phyloP scores from a whole-genome alignment of 2,888 invertebrate species.

The Azorinus chamasolen region DNA sequence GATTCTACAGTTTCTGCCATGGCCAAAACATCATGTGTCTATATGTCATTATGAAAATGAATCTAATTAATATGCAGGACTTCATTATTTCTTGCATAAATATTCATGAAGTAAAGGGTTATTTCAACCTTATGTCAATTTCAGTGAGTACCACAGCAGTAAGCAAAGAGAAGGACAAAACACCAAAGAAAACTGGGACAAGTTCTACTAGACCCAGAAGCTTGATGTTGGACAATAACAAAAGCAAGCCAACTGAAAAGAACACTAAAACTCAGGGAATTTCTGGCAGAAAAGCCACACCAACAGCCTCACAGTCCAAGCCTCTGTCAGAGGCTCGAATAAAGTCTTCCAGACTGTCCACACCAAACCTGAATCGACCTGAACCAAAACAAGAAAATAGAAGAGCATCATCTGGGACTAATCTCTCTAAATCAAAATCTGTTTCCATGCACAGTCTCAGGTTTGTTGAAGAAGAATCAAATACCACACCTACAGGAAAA shows the following conservation, averaged over 20 bases:
- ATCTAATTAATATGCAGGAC: too few species aligned
- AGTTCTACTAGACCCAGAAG: slow-evolving; percentile 47
- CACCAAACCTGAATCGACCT: slow-evolving; percentile 38
- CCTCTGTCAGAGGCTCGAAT: slow-evolving; percentile 38
- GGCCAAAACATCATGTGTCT: too few species aligned
- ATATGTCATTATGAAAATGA: too few species aligned
- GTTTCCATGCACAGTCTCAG: slow-evolving; percentile 51
- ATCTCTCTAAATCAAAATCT: slow-evolving; percentile 57
- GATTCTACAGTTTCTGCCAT: too few species aligned
- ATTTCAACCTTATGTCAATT: too few species aligned
- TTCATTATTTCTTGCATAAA: too few species aligned
- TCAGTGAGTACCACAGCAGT: too few species aligned
- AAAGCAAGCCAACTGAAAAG: slow-evolving; percentile 37
- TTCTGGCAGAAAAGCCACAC: slow-evolving; percentile 27
- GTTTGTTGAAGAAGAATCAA: slow-evolving; percentile 26
- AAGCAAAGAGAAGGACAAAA: too few species aligned
- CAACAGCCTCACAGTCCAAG: slow-evolving; percentile 25
- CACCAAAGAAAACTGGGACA: too few species aligned
- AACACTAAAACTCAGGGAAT: slow-evolving; percentile 5
- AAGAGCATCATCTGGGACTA: slow-evolving; percentile 44
- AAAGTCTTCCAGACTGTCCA: slow-evolving; percentile 37
- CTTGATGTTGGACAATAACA: slow-evolving; percentile 51
- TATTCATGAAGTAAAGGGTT: too few species aligned
- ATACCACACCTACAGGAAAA: slow-evolving; percentile 31
- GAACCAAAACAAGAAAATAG: slow-evolving; percentile 24